These are phyloP conservation scores for Microcaecilia unicolor DNA, from an alignment of 2,797 vertebrate genomes.

Conservation along the genomic window DNA sequence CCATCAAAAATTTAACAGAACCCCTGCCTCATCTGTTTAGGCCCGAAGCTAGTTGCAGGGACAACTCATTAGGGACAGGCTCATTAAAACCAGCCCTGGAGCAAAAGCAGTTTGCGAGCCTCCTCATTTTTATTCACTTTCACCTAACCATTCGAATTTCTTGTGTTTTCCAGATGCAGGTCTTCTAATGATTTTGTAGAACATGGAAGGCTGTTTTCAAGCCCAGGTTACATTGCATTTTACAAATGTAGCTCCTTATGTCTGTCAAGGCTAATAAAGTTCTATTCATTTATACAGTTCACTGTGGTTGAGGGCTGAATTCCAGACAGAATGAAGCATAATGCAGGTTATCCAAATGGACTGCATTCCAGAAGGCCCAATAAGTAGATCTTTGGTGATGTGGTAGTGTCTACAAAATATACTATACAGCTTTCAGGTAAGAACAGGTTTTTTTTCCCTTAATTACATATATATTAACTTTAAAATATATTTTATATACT, in stretches of 20 bases:
- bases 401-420: too few species aligned
- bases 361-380: too few species aligned
- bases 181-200: slow-evolving; percentile 44
- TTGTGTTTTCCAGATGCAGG: slow-evolving; percentile 33
- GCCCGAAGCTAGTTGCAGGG: slow-evolving; percentile 79
- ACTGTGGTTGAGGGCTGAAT: neutral
- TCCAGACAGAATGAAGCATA: neutral
- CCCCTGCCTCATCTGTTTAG: slow-evolving; percentile 80
- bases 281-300: slow-evolving; percentile 16
- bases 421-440: too few species aligned
- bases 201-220: slow-evolving; percentile 27
- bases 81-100: slow-evolving; percentile 81
- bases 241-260: slow-evolving; percentile 27
- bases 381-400: too few species aligned
- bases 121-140: slow-evolving; percentile 64
- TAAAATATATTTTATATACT: too few species aligned
- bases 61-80: slow-evolving; percentile 78
- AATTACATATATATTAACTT: too few species aligned
- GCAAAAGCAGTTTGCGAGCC: slow-evolving; percentile 67
- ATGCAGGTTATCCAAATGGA: slow-evolving; percentile 1
- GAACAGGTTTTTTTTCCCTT: too few species aligned
- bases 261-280: slow-evolving; percentile 32
- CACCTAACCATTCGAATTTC: slow-evolving; percentile 48
- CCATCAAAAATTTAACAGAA: slow-evolving; percentile 82
- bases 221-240: slow-evolving; percentile 18